phyloP scores from a whole-genome alignment of 2,113 vertebrate genomes.

The Telmatochromis sp. region DNA sequence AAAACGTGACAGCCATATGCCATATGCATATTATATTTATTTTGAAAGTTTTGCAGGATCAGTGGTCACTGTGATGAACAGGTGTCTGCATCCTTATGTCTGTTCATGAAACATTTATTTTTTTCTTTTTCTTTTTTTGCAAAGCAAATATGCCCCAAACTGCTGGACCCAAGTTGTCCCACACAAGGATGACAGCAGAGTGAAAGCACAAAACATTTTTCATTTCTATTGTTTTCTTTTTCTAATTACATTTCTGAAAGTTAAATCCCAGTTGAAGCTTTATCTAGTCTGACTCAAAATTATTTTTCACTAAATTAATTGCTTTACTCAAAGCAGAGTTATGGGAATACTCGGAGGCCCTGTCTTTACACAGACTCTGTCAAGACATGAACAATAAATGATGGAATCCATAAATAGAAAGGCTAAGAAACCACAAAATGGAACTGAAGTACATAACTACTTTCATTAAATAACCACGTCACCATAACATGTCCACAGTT shows the following conservation, averaged over 20 bases:
- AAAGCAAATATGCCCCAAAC: background rate
- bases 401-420: conserved; percentile 25
- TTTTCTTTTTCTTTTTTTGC: background rate
- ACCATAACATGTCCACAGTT: conserved; percentile 32
- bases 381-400: conserved; percentile 34
- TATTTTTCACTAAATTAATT: conserved; percentile 54
- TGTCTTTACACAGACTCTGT: conserved; percentile 32
- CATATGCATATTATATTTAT: conserved; percentile 3
- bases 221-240: background rate
- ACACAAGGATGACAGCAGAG: background rate
- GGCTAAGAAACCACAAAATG: conserved; percentile 20
- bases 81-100: background rate
- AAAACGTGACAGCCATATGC: background rate
- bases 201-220: background rate
- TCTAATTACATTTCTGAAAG: conserved; percentile 48
- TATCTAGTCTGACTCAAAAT: conserved; percentile 46
- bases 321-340: conserved; percentile 33
- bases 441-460: background rate
- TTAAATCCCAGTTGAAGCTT: conserved; percentile 49
- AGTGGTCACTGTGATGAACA: background rate
- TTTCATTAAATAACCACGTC: conserved; percentile 14
- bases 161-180: background rate
- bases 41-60: conserved; percentile 3
- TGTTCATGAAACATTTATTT: background rate
- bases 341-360: conserved; percentile 34